Evolutionary conservation across 2,888 invertebrate genomes (phyloP).

Genomic region (Clistopyga incitator): DNA sequence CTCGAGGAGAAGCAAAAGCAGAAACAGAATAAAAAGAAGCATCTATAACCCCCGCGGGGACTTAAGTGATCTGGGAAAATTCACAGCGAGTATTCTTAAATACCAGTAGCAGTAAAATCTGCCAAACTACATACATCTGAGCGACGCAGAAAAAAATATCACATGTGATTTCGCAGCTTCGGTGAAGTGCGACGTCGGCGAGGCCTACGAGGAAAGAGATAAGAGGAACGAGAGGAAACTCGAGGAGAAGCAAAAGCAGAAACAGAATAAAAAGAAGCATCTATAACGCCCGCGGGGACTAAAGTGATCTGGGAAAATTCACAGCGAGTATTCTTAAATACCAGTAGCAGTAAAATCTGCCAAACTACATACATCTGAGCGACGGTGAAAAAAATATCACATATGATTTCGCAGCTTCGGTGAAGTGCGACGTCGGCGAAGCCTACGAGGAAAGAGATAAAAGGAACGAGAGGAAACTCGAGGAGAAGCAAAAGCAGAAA

Average conservation of each 20-base stretch:
- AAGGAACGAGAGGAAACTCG: neutral
- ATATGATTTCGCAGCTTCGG: constrained; percentile 34
- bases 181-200: constrained; percentile 46
- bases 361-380: too few relatives aligned
- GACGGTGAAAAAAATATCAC: neutral
- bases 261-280: too few relatives aligned
- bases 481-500: constrained; percentile 8
- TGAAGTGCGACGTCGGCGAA: constrained; percentile 48
- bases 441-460: neutral
- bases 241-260: neutral
- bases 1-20: neutral
- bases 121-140: too few relatives aligned
- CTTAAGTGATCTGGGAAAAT: constrained; percentile 16
- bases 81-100: too few relatives aligned
- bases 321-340: too few relatives aligned
- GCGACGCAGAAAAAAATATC: neutral
- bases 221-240: neutral
- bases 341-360: too few relatives aligned
- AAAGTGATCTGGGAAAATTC: too few relatives aligned
- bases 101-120: too few relatives aligned
- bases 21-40: constrained; percentile 1
- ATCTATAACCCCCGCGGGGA: constrained; percentile 45
- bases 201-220: constrained; percentile 36
- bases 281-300: constrained; percentile 43
- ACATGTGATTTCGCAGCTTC: constrained; percentile 36